phyloP scores from a whole-genome alignment of 2,888 invertebrate species.

The Troglohyphantes excavatus region DNA sequence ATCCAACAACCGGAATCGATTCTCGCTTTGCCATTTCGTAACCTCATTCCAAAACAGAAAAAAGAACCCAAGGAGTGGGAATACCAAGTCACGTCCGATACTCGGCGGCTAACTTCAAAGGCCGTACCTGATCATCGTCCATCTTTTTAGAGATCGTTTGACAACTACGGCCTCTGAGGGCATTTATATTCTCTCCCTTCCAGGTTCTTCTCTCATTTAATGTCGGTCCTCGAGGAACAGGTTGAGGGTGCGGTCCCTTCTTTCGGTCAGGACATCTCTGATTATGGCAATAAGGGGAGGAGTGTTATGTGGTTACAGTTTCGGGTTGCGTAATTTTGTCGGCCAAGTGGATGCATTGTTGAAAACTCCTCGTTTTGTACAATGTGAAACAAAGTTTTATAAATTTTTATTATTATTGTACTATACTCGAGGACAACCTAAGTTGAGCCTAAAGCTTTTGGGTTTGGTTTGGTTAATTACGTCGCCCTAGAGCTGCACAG shows the following conservation, averaged over 20 bases:
- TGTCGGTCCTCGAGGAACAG: conserved; percentile 8
- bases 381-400: no score
- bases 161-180: conserved; percentile 37
- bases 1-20: no score
- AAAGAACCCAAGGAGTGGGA: conserved; percentile 16
- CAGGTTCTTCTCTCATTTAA: conserved; percentile 32
- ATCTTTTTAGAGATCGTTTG: conserved; percentile 61
- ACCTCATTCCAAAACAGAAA: neutral
- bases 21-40: no score
- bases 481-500: no score
- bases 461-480: no score
- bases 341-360: no score
- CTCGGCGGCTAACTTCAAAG: conserved; percentile 65
- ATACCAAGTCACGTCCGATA: conserved; percentile 25
- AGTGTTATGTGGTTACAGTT: no score
- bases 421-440: no score
- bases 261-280: neutral
- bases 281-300: neutral
- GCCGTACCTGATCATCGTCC: conserved; percentile 17
- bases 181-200: neutral
- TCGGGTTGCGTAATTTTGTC: no score
- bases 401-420: no score
- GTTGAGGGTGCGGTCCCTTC: conserved; percentile 21
- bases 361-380: no score
- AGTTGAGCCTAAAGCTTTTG: no score